phyloP scores from a whole-genome alignment of 2,888 invertebrate genomes.

The Buathra laborator region DNA sequence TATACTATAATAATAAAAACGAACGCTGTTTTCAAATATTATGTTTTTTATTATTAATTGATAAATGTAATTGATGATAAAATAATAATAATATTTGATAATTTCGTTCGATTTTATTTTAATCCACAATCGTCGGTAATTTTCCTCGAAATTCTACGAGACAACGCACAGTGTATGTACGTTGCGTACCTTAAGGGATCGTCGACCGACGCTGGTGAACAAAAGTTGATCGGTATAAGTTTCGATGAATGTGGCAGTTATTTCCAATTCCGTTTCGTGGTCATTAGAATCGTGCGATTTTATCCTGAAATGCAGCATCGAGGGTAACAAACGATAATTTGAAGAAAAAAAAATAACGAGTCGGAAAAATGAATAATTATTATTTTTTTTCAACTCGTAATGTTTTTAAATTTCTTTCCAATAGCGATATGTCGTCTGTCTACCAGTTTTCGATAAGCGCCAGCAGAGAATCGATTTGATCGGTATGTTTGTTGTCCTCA shows the following conservation, averaged over 20 bases:
- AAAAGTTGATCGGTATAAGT: conserved; percentile 82
- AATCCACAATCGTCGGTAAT: too few species aligned
- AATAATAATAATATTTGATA: too few species aligned
- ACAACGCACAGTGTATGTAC: not conserved
- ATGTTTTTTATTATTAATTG: too few species aligned
- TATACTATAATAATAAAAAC: too few species aligned
- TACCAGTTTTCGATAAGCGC: conserved; percentile 78
- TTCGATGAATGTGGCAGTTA: conserved; percentile 78
- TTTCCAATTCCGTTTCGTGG: conserved; percentile 70
- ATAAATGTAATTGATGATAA: too few species aligned
- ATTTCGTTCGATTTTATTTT: too few species aligned
- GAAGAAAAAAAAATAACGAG: too few species aligned
- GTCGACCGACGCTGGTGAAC: conserved; percentile 81
- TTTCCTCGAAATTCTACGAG: too few species aligned
- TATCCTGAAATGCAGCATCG: conserved; percentile 60
- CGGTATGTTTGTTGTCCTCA: conserved; percentile 92
- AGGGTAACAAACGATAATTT: not conserved
- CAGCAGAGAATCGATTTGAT: conserved; percentile 89
- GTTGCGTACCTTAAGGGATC: conserved; percentile 81
- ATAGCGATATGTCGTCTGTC: not conserved
- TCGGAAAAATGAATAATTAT: too few species aligned
- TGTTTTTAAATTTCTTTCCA: too few species aligned
- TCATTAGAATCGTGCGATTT: conserved; percentile 52
- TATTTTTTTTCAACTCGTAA: too few species aligned
- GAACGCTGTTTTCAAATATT: too few species aligned